Evolutionary conservation across 2,113 vertebrate species (phyloP).

Genomic region (Choloepus hoffmanni): DNA sequence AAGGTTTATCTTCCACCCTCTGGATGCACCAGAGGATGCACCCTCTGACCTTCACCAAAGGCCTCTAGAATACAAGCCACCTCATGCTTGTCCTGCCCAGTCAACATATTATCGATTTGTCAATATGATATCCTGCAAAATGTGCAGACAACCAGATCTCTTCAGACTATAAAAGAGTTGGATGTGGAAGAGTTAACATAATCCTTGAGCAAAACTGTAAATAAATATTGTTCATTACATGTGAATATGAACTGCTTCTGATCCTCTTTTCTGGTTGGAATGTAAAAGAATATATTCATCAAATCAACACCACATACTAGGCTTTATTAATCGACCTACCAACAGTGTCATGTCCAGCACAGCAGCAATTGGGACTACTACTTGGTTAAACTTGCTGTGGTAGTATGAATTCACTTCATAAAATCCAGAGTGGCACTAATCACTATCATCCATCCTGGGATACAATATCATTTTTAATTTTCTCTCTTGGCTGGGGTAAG

Average conservation of each 20-base stretch:
- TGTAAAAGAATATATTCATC: not conserved
- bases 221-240: not conserved
- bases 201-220: conserved; percentile 30
- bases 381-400: not conserved
- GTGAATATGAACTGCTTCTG: not conserved
- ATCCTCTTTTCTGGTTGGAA: conserved; percentile 9
- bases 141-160: not conserved
- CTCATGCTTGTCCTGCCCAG: not conserved
- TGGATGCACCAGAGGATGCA: not conserved
- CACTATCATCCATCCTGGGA: not conserved
- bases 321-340: not conserved
- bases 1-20: not conserved
- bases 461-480: not conserved
- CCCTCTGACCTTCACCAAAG: not conserved
- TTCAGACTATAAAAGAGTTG: not conserved
- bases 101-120: not conserved
- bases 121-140: not conserved
- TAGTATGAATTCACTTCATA: not conserved
- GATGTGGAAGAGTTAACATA: not conserved
- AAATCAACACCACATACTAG: not conserved
- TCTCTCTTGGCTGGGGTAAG: not conserved
- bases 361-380: not conserved
- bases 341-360: not conserved
- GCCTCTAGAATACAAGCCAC: not conserved
- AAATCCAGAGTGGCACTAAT: not conserved